These are phyloP conservation scores for Hyles lineata DNA, from an alignment of 2,888 invertebrate species.

Conservation along the genomic window DNA sequence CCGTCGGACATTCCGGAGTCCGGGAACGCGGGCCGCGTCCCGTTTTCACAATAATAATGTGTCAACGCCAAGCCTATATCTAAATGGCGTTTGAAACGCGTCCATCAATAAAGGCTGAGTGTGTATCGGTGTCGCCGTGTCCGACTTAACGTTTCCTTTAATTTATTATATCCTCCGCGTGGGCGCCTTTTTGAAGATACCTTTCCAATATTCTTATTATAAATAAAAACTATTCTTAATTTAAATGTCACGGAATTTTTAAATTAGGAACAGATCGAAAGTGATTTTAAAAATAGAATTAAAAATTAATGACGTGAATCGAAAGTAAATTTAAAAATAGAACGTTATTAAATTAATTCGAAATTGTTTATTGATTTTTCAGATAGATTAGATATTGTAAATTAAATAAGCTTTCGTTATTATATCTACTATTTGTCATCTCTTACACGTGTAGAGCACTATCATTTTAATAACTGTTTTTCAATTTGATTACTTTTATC, in stretches of 20 bases:
- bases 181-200: slow-evolving; percentile 40
- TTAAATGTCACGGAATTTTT: not conserved
- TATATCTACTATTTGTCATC: not conserved
- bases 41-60: slow-evolving; percentile 71
- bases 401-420: too few relatives aligned
- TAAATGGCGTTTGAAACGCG: slow-evolving; percentile 82
- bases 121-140: slow-evolving; percentile 72
- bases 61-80: slow-evolving; percentile 80
- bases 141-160: slow-evolving; percentile 61
- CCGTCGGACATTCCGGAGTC: slow-evolving; percentile 8
- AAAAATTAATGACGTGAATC: too few relatives aligned
- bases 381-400: too few relatives aligned
- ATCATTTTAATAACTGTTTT: not conserved
- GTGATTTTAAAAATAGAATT: too few relatives aligned
- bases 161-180: slow-evolving; percentile 49
- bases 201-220: slow-evolving; percentile 1
- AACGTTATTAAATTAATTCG: too few relatives aligned
- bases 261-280: not conserved
- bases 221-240: not conserved
- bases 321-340: too few relatives aligned
- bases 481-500: not conserved
- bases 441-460: not conserved
- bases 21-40: slow-evolving; percentile 9
- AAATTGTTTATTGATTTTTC: too few relatives aligned
- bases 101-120: slow-evolving; percentile 82